Conservation (phyloP, 2,888 invertebrate genomes). For the Eristalinus sepulchralis region DNA sequence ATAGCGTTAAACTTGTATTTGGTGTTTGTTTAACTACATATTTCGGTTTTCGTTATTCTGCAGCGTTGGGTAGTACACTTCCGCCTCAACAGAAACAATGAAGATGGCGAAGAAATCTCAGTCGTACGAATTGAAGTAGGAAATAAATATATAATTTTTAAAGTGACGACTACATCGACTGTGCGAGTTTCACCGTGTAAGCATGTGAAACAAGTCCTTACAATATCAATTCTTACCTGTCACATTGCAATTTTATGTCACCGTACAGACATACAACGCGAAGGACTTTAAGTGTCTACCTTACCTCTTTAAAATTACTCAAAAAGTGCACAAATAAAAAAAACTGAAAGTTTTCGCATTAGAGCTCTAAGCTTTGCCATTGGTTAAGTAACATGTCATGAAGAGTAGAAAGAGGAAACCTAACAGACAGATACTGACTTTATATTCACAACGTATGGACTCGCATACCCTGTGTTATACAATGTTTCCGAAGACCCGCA, state of each 20-base stretch:
- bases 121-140: neutral
- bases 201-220: constrained; percentile 55
- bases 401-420: neutral
- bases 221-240: constrained; percentile 33
- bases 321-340: neutral
- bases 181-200: constrained; percentile 35
- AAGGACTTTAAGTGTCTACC: neutral
- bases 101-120: neutral
- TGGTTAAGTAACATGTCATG: constrained; percentile 24
- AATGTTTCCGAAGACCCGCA: constrained; percentile 48
- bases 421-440: constrained; percentile 8
- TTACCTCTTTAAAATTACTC: neutral
- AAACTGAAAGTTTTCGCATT: no score
- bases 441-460: constrained; percentile 38
- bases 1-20: neutral
- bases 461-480: constrained; percentile 42
- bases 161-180: neutral
- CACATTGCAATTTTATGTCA: constrained; percentile 18
- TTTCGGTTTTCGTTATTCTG: no score
- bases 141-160: neutral
- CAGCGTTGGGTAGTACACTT: constrained; percentile 7
- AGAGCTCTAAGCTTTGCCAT: neutral
- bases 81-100: constrained; percentile 18
- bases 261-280: constrained; percentile 17
- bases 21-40: no score